These are phyloP conservation scores for Triops longicaudatus DNA, from an alignment of 1,140 invertebrate species.

Conservation along the genomic window DNA sequence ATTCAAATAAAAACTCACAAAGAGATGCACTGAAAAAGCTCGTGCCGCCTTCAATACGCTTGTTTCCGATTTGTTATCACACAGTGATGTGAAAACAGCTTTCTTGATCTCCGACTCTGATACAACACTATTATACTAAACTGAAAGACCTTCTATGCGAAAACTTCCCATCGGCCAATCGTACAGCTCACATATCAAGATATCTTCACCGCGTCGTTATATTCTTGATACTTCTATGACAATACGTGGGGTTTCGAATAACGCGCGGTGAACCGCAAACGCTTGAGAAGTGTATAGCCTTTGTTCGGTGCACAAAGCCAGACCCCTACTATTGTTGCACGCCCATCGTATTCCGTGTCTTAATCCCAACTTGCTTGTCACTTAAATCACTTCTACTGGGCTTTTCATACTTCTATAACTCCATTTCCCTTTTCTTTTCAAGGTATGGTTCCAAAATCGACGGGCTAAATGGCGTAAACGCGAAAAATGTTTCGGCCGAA, in stretches of 20 bases:
- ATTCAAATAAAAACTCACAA: background rate
- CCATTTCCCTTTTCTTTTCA: background rate
- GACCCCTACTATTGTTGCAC: background rate
- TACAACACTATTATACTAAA: background rate
- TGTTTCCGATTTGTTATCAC: background rate
- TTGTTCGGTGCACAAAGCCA: slow-evolving; percentile 5
- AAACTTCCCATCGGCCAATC: background rate
- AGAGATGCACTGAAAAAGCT: background rate
- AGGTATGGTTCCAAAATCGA: slow-evolving; percentile 26
- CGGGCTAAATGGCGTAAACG: slow-evolving; percentile 24
- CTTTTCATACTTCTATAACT: background rate
- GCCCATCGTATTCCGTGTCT: background rate
- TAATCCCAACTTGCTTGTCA: slow-evolving; percentile 1
- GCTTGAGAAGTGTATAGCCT: background rate
- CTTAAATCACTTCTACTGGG: background rate
- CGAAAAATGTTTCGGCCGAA: slow-evolving; percentile 20
- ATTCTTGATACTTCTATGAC: background rate
- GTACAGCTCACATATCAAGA: background rate
- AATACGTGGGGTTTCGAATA: background rate
- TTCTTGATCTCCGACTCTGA: slow-evolving; percentile 7
- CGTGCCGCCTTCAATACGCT: background rate
- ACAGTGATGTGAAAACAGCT: background rate
- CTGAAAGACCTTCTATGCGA: background rate
- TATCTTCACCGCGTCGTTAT: background rate
- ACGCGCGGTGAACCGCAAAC: slow-evolving; percentile 9